phyloP scores from a whole-genome alignment of 2,113 vertebrate species.

The Copsychus sechellarum region DNA sequence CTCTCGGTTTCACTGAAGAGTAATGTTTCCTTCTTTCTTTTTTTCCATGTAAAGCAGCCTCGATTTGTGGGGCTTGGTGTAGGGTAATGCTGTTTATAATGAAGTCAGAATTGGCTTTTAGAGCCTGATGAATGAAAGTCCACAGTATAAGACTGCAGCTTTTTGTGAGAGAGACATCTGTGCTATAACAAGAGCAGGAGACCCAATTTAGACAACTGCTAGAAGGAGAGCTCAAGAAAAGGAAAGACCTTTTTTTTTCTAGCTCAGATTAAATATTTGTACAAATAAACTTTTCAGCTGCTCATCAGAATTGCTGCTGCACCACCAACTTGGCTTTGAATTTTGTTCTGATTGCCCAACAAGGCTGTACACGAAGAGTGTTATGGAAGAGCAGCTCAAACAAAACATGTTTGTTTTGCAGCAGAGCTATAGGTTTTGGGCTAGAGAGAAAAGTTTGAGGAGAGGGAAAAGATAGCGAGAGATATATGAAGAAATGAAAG shows the following conservation, averaged over 20 bases:
- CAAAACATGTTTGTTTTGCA: slow-evolving; percentile 66
- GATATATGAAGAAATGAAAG: not conserved
- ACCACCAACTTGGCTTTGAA: slow-evolving; percentile 70
- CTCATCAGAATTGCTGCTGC: slow-evolving; percentile 71
- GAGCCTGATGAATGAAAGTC: slow-evolving; percentile 72
- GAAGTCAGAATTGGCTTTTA: slow-evolving; percentile 67
- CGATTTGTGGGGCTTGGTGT: slow-evolving; percentile 50
- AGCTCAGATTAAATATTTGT: slow-evolving; percentile 70
- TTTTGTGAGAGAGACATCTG: slow-evolving; percentile 74
- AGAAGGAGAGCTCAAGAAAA: slow-evolving; percentile 62
- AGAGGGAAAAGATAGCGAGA: not conserved
- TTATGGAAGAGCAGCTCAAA: slow-evolving; percentile 62
- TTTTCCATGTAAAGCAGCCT: slow-evolving; percentile 16
- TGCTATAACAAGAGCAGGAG: slow-evolving; percentile 71
- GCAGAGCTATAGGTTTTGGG: slow-evolving; percentile 35
- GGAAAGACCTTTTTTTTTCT: slow-evolving; percentile 56
- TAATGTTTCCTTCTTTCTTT: not conserved
- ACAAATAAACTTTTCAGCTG: slow-evolving; percentile 75
- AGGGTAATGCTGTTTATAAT: slow-evolving; percentile 63
- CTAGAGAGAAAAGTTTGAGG: not conserved
- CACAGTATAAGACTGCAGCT: slow-evolving; percentile 70
- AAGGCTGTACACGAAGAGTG: slow-evolving; percentile 42
- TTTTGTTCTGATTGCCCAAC: slow-evolving; percentile 67
- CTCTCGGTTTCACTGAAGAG: not conserved
- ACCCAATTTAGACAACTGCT: slow-evolving; percentile 68